Evolutionary conservation across 2,113 vertebrate species (phyloP).

Genomic region (Epinephelus moara): DNA sequence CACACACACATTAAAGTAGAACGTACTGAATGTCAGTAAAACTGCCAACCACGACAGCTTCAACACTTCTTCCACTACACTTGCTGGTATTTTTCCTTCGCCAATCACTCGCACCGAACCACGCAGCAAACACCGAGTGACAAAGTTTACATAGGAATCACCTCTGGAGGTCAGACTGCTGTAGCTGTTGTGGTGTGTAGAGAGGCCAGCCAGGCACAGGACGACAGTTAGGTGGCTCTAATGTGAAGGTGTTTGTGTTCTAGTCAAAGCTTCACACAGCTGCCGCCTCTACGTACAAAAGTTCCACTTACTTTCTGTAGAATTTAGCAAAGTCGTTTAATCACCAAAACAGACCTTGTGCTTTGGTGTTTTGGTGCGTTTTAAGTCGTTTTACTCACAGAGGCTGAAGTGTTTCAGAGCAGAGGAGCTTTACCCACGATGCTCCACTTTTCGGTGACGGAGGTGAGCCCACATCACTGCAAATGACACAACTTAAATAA

Average conservation of each 20-base stretch:
- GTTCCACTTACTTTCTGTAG: slow-evolving; percentile 27
- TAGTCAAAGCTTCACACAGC: slow-evolving; percentile 18
- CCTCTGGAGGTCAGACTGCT: slow-evolving; percentile 35
- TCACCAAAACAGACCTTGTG: slow-evolving; percentile 4
- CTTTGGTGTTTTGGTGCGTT: slow-evolving; percentile 21
- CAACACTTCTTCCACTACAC: slow-evolving; percentile 26
- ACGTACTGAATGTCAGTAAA: slow-evolving; percentile 70
- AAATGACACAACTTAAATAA: slow-evolving; percentile 39
- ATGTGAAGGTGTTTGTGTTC: slow-evolving; percentile 6
- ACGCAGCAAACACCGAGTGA: slow-evolving; percentile 51
- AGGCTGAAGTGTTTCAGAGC: slow-evolving; percentile 6
- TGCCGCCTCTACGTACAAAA: neutral
- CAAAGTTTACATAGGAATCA: slow-evolving; percentile 78
- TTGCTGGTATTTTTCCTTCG: slow-evolving; percentile 30
- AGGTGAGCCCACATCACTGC: slow-evolving; percentile 39
- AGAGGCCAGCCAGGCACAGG: slow-evolving; percentile 21
- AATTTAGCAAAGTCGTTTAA: slow-evolving; percentile 7
- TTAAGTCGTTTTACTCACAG: slow-evolving; percentile 14
- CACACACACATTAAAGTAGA: slow-evolving; percentile 33
- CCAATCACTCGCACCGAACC: slow-evolving; percentile 46
- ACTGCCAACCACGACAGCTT: slow-evolving; percentile 75
- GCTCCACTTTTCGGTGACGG: neutral
- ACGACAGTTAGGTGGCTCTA: neutral
- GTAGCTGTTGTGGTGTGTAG: slow-evolving; percentile 1
- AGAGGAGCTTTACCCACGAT: slow-evolving; percentile 32